Conservation (phyloP, 1,140 invertebrate genomes). For the Micrasema minimum region DNA sequence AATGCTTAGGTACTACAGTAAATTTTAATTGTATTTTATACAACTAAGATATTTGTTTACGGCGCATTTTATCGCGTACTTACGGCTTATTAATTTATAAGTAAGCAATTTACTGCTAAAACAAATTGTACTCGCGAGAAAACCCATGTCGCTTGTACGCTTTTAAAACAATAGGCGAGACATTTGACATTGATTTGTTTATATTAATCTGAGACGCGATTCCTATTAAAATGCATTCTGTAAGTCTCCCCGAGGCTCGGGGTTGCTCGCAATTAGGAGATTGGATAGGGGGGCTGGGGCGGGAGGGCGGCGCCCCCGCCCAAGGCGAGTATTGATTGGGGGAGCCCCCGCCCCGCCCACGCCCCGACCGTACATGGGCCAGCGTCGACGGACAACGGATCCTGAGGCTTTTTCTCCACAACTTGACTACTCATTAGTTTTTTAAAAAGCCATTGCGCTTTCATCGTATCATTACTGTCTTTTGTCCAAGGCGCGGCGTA, state of each 20-base stretch:
- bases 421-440: conserved; percentile 5
- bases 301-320: conserved; percentile 55
- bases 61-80: too few relatives aligned
- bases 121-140: too few relatives aligned
- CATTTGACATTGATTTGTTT: background rate
- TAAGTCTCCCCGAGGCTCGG: conserved; percentile 29
- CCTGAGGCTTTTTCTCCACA: background rate
- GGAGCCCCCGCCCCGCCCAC: conserved; percentile 23
- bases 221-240: conserved; percentile 27
- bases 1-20: too few relatives aligned
- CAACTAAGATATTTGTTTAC: too few relatives aligned
- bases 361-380: conserved; percentile 21
- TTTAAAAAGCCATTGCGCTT: too few relatives aligned
- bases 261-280: conserved; percentile 52
- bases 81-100: too few relatives aligned
- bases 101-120: too few relatives aligned
- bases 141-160: too few relatives aligned
- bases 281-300: conserved; percentile 47
- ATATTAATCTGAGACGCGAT: conserved; percentile 6
- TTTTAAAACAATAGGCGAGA: too few relatives aligned
- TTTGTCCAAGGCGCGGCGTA: too few relatives aligned
- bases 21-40: too few relatives aligned
- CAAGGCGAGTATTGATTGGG: conserved; percentile 49
- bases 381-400: background rate
- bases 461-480: too few relatives aligned